phyloP scores from a whole-genome alignment of 2,113 vertebrate species.

The Mormyrus lacerda region DNA sequence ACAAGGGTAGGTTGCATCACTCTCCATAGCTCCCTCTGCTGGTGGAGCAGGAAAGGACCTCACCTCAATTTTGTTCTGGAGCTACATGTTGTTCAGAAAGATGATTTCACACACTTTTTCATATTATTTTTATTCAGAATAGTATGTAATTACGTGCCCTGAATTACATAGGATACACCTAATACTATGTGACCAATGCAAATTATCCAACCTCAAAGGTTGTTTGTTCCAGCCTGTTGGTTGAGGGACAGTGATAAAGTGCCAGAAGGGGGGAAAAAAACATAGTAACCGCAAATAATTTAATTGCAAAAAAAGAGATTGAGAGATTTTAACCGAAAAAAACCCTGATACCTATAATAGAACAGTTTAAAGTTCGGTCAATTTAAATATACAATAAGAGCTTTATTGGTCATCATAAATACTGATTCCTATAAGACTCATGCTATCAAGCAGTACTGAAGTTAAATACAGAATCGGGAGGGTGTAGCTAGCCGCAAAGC shows the following conservation, averaged over 20 bases:
- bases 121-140: not conserved
- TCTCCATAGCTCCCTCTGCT: not conserved
- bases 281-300: not conserved
- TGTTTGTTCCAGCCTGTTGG: not conserved
- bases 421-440: not conserved
- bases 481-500: not conserved
- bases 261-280: not conserved
- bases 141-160: not conserved
- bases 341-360: not conserved
- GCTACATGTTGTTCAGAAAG: not conserved
- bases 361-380: not conserved
- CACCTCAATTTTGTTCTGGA: not conserved
- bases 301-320: not conserved
- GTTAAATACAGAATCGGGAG: not conserved
- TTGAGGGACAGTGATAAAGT: not conserved
- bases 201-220: not conserved
- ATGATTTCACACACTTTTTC: not conserved
- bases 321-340: not conserved
- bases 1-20: not conserved
- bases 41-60: not conserved
- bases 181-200: not conserved
- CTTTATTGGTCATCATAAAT: not conserved
- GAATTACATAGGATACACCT: not conserved
- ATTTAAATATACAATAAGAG: not conserved
- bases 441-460: not conserved